A percentile compares a stretch with the other conserved stretches of the same genome.
Conservation (phyloP, 2,797 vertebrate species). For the Ptychobarbus kaznakovi region DNA sequence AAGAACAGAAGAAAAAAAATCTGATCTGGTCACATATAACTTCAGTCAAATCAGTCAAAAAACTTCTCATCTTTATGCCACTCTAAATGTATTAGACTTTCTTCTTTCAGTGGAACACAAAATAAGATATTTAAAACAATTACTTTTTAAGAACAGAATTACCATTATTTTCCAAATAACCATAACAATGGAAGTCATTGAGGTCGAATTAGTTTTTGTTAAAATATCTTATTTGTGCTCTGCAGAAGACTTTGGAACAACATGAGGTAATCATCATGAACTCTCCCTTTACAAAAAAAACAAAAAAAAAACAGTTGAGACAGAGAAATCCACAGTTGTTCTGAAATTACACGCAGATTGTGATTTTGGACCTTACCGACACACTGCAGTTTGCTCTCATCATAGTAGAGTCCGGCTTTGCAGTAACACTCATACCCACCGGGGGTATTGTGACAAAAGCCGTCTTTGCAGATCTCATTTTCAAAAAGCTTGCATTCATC, state of each 20-base stretch:
- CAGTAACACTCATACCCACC: constrained; percentile 96
- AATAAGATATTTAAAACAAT: neutral
- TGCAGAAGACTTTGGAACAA: neutral
- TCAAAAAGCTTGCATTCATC: constrained; percentile 93
- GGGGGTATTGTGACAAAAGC: constrained; percentile 88
- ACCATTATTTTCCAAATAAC: neutral
- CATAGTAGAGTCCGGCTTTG: constrained; percentile 92
- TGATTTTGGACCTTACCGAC: constrained; percentile 82
- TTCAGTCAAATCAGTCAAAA: neutral
- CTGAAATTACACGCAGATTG: neutral
- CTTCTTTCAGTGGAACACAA: neutral
- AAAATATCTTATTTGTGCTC: neutral
- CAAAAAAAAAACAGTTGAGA: neutral
- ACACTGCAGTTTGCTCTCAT: constrained; percentile 89
- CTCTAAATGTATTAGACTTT: neutral
- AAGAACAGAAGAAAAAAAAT: neutral
- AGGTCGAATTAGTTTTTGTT: neutral
- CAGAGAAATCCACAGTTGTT: neutral
- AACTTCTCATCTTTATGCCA: neutral
- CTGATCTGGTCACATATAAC: neutral
- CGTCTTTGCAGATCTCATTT: constrained; percentile 94
- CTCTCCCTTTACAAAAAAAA: neutral
- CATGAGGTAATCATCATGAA: neutral
- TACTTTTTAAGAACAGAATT: neutral
- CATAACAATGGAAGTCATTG: neutral